Evolutionary conservation across 1,140 invertebrate genomes (phyloP), one percentile per base, ranked within the genome.

Genomic region (Pseudachorutes palmiensis): DNA sequence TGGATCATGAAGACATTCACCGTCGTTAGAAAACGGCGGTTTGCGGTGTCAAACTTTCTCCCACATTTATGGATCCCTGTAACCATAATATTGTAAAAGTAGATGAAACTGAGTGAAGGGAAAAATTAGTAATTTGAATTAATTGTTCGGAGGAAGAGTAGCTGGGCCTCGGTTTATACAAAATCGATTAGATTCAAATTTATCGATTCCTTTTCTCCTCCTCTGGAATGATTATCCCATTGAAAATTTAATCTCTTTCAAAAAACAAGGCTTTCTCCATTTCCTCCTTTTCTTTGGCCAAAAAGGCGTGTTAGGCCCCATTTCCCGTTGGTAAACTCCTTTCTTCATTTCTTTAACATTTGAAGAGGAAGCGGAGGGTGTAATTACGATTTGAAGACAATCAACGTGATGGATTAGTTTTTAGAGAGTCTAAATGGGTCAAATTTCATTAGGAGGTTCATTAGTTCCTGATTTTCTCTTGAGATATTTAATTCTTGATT

Each of bases 391-490:
- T 55, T 55, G 51, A 55, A 24, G 24, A 24, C 12, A 55, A 55
- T 55, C 12, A 12, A 22, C 3, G 24, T 55, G 51, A 55, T 55
- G 51, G 51, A 55, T 55, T 55, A 55, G 24, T 9, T 9, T n/a
- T n/a, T n/a, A n/a, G 12, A 5, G 9, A 14, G 51, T 55, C 5
- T 55, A 55, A 55, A 5, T 55, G 51, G 51, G 51, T 55, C 51
- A 55, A 26, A 55, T 55, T 55, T 55, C 51, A 55, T 55, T 55
- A 55, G 51, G 51, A 14, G 24, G 51, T 55, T 55, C 51, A 55
- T 55, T 55, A 55, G 51, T 55, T 55, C 24, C 24, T 55, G 51
- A 55, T 55, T 55, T 55, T 55, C 9, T 9, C 9, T 12, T 19
- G 24, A 55, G 51, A 55, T 55, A 16, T 55, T 55, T 55, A 3